phyloP scores from a whole-genome alignment of 2,797 vertebrate genomes.

The Luscinia megarhynchos region DNA sequence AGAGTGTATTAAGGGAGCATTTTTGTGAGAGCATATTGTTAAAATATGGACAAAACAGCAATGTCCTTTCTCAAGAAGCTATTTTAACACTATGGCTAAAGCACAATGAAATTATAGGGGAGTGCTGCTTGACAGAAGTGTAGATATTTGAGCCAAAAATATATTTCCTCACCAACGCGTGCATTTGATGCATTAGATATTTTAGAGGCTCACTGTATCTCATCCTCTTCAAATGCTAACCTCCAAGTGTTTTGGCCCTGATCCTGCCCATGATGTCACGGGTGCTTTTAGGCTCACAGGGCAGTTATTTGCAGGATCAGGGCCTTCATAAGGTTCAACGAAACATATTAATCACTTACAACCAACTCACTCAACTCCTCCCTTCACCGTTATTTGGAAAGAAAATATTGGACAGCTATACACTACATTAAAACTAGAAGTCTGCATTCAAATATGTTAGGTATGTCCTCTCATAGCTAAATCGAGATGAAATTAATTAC shows the following conservation, averaged over 20 bases:
- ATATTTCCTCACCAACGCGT: background rate
- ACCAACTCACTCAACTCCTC: constrained; percentile 59
- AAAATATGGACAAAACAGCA: background rate
- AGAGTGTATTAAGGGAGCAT: background rate
- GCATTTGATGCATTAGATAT: background rate
- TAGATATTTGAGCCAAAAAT: background rate
- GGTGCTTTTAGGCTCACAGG: background rate
- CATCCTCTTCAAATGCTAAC: background rate
- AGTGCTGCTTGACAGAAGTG: background rate
- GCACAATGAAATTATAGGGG: background rate
- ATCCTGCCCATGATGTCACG: background rate
- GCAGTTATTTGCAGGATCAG: background rate
- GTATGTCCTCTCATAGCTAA: constrained; percentile 36
- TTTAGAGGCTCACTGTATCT: background rate
- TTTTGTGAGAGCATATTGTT: background rate
- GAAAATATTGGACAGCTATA: constrained; percentile 35
- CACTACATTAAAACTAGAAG: constrained; percentile 10
- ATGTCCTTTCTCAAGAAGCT: background rate
- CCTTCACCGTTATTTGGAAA: constrained; percentile 31
- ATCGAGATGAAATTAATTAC: constrained; percentile 58
- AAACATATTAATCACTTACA: constrained; percentile 34
- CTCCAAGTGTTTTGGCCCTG: background rate
- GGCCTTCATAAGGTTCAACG: constrained; percentile 53
- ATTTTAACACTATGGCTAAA: background rate
- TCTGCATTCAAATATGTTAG: constrained; percentile 23